Percentiles rank a stretch among this genome's conserved stretches.
Conservation (phyloP, 2,888 invertebrate species). For the Seladonia tumulorum region DNA sequence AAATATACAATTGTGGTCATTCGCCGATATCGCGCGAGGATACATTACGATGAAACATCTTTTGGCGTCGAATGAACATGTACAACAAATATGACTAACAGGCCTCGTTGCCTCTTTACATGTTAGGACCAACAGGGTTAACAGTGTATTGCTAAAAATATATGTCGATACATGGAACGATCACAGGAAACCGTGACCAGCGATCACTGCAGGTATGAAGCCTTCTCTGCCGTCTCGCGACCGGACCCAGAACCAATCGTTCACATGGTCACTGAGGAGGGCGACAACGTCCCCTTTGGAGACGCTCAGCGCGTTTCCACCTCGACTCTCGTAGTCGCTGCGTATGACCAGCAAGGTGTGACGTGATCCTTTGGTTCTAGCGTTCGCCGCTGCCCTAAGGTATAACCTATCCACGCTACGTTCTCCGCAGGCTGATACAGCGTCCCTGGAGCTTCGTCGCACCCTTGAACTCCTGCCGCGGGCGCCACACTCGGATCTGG, state of each 20-base stretch:
- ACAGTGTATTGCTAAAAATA: background rate
- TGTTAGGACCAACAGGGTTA: conserved; percentile 1
- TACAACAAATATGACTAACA: conserved; percentile 9
- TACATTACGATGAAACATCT: background rate
- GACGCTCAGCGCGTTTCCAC: conserved; percentile 87
- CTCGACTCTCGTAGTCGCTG: conserved; percentile 87
- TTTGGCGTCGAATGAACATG: conserved; percentile 3
- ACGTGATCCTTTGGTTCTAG: conserved; percentile 85
- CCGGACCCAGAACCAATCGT: conserved; percentile 92
- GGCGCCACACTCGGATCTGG: conserved; percentile 89
- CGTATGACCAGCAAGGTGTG: conserved; percentile 90
- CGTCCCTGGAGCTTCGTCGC: conserved; percentile 77
- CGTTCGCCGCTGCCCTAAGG: conserved; percentile 87
- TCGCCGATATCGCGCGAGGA: conserved; percentile 12
- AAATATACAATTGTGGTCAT: conserved; percentile 64
- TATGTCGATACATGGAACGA: background rate
- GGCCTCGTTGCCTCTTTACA: background rate
- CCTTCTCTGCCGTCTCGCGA: conserved; percentile 90
- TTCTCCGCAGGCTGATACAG: conserved; percentile 87
- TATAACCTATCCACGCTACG: conserved; percentile 90
- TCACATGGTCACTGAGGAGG: conserved; percentile 87
- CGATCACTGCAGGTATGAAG: conserved; percentile 91
- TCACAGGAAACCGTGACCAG: conserved; percentile 91
- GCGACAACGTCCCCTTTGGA: conserved; percentile 91
- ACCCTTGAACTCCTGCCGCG: conserved; percentile 74